Conservation (phyloP, 2,113 vertebrate species). For the Campylomormyrus numenius region DNA sequence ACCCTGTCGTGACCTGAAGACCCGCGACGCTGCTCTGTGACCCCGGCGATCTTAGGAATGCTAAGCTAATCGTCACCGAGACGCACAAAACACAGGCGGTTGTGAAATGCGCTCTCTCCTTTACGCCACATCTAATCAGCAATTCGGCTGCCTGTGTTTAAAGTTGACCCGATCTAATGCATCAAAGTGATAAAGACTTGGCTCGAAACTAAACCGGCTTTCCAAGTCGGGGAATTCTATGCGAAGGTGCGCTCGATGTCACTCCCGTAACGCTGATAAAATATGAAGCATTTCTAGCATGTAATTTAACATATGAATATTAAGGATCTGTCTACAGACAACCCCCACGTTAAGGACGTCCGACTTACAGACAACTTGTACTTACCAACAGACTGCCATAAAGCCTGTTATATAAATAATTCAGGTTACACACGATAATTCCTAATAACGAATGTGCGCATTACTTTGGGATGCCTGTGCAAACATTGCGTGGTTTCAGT, state of each 20-base stretch:
- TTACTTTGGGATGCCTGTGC: no score
- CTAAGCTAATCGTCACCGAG: not conserved
- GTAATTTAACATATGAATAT: not conserved
- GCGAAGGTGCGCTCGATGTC: not conserved
- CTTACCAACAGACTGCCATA: no score
- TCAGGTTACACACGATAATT: no score
- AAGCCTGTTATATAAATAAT: no score
- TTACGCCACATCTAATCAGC: not conserved
- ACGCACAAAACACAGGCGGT: not conserved
- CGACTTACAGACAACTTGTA: no score
- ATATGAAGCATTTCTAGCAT: not conserved
- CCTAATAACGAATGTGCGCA: no score
- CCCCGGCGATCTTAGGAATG: not conserved
- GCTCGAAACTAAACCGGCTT: not conserved
- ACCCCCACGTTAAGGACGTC: no score
- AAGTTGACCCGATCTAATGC: not conserved
- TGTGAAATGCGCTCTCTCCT: not conserved
- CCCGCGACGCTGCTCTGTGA: not conserved
- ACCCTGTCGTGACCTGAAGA: not conserved
- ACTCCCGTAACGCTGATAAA: not conserved
- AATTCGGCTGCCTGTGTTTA: not conserved
- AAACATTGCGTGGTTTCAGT: no score
- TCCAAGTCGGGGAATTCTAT: not conserved
- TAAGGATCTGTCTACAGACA: not conserved
- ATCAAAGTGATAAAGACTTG: not conserved